These are phyloP conservation scores for Neomicropteryx cornuta DNA, from an alignment of 1,140 invertebrate species.

Conservation along the genomic window DNA sequence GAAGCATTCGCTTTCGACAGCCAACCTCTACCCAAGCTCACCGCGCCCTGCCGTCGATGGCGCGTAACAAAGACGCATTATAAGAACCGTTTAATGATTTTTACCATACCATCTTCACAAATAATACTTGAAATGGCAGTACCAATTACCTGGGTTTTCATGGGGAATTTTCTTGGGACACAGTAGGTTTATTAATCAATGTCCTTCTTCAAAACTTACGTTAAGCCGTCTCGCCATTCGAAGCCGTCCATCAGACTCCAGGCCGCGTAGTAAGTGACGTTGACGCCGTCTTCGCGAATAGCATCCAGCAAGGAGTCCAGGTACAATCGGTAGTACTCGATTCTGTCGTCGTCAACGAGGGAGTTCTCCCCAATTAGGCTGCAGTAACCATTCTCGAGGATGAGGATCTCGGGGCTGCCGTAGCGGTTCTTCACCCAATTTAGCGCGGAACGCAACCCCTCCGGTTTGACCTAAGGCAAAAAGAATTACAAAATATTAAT, in stretches of 20 bases:
- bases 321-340: constrained; percentile 19
- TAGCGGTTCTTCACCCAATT: constrained; percentile 47
- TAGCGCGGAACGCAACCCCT: constrained; percentile 26
- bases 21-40: no score
- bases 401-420: constrained; percentile 41
- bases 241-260: constrained; percentile 53
- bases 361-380: constrained; percentile 38
- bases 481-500: no score
- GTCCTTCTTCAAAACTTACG: constrained; percentile 17
- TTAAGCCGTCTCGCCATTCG: constrained; percentile 40
- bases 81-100: no score
- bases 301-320: constrained; percentile 17
- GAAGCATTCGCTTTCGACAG: no score
- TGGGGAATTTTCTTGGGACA: no score
- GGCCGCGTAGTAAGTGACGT: constrained; percentile 35
- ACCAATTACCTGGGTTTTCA: no score
- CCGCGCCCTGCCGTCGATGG: no score
- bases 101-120: no score
- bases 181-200: no score
- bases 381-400: constrained; percentile 54
- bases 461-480: no score
- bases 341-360: constrained; percentile 37
- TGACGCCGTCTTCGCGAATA: constrained; percentile 18
- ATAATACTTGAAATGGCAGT: no score
- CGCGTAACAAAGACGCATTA: no score